A percentile compares a stretch with the other conserved stretches of the same genome.
These are phyloP conservation scores for Caenorhabditis panamensis DNA, from an alignment of 2,888 invertebrate species.

Conservation along the genomic window DNA sequence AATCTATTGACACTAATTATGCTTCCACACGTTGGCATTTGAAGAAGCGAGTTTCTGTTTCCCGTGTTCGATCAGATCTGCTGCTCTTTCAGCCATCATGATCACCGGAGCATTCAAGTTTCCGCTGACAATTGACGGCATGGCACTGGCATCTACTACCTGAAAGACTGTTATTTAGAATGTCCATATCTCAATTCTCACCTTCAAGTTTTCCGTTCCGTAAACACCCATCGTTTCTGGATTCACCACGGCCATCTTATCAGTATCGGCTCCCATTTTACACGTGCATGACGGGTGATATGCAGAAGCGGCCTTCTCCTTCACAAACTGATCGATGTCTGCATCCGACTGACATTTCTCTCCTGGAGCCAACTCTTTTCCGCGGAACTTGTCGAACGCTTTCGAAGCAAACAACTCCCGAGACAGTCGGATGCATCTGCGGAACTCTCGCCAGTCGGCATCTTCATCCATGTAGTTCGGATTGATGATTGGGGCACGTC, in stretches of 20 bases:
- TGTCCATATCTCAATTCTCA: conserved; percentile 3
- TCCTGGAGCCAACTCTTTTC: conserved; percentile 80
- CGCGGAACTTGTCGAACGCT: conserved; percentile 80
- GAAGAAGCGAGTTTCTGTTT: conserved; percentile 35
- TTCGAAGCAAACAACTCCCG: conserved; percentile 77
- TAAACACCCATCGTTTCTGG: conserved; percentile 82
- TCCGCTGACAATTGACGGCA: conserved; percentile 88
- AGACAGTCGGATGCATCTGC: conserved; percentile 71
- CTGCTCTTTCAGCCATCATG: conserved; percentile 84
- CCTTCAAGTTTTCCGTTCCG: conserved; percentile 70
- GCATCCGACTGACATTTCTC: conserved; percentile 78
- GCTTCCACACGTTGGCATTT: conserved; percentile 43
- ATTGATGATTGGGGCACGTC: conserved; percentile 89
- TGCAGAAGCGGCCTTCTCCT: conserved; percentile 83
- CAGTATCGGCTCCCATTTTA: conserved; percentile 84
- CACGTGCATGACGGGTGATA: conserved; percentile 90
- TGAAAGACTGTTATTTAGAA: too few relatives aligned
- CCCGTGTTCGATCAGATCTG: conserved; percentile 83
- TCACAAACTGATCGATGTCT: conserved; percentile 79
- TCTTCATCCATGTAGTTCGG: conserved; percentile 89
- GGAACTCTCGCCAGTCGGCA: conserved; percentile 78
- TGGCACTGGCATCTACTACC: conserved; percentile 89
- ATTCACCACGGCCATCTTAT: conserved; percentile 86
- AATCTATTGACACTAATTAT: conserved; percentile 8
- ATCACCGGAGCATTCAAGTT: conserved; percentile 85